phyloP scores from a whole-genome alignment of 1,140 invertebrate genomes.

The Charaxes varanes region DNA sequence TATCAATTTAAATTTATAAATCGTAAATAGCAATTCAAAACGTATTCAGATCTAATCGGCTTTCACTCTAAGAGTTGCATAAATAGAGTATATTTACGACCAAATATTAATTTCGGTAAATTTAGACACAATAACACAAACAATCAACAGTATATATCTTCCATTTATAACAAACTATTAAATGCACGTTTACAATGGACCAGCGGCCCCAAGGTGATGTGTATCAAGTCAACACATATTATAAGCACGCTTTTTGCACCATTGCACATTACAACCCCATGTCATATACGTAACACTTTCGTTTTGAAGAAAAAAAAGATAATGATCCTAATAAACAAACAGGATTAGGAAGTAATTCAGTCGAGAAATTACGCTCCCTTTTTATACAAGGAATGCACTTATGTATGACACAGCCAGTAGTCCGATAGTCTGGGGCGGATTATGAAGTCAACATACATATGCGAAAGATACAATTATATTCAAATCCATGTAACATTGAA shows the following conservation, averaged over 20 bases:
- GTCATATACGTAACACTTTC: background rate
- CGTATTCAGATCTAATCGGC: slow-evolving; percentile 47
- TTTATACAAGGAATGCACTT: slow-evolving; percentile 52
- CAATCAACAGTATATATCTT: slow-evolving; percentile 69
- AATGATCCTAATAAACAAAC: slow-evolving; percentile 34
- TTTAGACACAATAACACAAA: slow-evolving; percentile 48
- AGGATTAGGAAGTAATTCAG: slow-evolving; percentile 44
- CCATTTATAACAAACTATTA: slow-evolving; percentile 69
- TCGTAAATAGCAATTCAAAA: slow-evolving; percentile 16
- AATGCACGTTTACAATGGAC: slow-evolving; percentile 60
- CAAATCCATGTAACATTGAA: slow-evolving; percentile 17
- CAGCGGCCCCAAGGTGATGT: slow-evolving; percentile 41
- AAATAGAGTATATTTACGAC: slow-evolving; percentile 27
- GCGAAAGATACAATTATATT: slow-evolving; percentile 8
- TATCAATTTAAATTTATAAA: slow-evolving; percentile 6
- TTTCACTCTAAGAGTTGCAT: slow-evolving; percentile 23
- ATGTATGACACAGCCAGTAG: slow-evolving; percentile 61
- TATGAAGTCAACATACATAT: slow-evolving; percentile 13
- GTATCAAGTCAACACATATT: slow-evolving; percentile 35
- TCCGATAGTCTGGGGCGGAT: slow-evolving; percentile 3
- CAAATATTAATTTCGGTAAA: slow-evolving; percentile 36
- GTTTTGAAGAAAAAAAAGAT: slow-evolving; percentile 19
- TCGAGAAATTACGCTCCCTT: slow-evolving; percentile 48
- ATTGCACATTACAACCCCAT: slow-evolving; percentile 34
- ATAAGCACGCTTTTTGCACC: slow-evolving; percentile 33